These are phyloP conservation scores for Cantharis nigra DNA, from an alignment of 2,888 invertebrate genomes.

Conservation along the genomic window DNA sequence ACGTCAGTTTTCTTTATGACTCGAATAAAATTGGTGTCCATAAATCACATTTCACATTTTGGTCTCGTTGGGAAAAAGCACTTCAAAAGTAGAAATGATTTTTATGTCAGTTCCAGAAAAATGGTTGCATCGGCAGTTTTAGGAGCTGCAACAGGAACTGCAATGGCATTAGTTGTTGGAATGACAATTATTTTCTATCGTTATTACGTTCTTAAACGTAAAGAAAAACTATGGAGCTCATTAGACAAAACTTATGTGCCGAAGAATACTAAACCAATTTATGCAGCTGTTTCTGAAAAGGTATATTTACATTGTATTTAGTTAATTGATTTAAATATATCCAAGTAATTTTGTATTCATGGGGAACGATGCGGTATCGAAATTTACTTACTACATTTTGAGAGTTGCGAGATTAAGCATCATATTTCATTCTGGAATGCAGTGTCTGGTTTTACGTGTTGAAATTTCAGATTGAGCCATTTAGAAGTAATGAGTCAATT, in stretches of 20 bases:
- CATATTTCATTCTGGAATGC: no score
- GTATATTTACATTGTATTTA: constrained; percentile 32
- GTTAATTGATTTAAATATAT: neutral
- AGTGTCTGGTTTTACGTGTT: no score
- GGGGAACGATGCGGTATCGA: no score
- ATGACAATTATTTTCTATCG: constrained; percentile 70
- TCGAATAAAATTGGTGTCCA: no score
- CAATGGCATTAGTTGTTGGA: constrained; percentile 66
- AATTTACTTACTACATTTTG: no score
- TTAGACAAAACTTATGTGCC: constrained; percentile 46
- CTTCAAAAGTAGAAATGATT: neutral
- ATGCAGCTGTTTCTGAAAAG: constrained; percentile 46
- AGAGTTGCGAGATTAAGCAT: no score
- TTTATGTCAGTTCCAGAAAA: neutral
- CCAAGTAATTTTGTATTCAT: no score
- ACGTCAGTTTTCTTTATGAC: no score
- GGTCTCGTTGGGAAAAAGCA: no score
- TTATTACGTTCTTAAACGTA: constrained; percentile 63
- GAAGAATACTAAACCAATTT: constrained; percentile 37
- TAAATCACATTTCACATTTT: no score
- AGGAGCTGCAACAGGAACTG: constrained; percentile 70
- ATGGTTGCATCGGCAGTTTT: constrained; percentile 71
- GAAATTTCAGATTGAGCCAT: no score
- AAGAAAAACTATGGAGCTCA: constrained; percentile 64
- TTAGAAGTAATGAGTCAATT: no score